These are phyloP conservation scores for Euphydryas editha DNA, from an alignment of 2,888 invertebrate genomes.

Conservation along the genomic window DNA sequence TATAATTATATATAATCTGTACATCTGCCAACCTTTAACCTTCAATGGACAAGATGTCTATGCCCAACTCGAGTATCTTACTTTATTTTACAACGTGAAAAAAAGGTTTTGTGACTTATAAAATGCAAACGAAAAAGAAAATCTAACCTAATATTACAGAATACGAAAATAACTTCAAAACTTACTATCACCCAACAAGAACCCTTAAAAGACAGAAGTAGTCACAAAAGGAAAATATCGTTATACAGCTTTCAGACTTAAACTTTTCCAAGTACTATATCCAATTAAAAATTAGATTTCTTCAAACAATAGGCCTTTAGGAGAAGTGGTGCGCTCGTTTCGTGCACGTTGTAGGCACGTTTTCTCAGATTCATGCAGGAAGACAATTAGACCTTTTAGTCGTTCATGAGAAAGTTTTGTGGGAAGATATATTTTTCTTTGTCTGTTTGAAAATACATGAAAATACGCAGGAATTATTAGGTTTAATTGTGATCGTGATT, in stretches of 20 bases:
- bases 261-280: conserved; percentile 45
- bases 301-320: conserved; percentile 61
- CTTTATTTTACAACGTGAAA: no score
- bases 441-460: not conserved
- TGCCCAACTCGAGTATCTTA: no score
- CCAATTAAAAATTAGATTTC: conserved; percentile 73
- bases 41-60: no score
- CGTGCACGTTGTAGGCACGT: conserved; percentile 61
- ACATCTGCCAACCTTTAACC: no score
- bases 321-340: conserved; percentile 59
- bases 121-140: not conserved
- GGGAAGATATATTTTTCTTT: conserved; percentile 51
- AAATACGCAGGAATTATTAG: not conserved
- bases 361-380: conserved; percentile 69
- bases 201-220: conserved; percentile 19
- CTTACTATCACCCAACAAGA: conserved; percentile 5
- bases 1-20: no score
- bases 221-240: conserved; percentile 28
- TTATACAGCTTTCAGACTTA: conserved; percentile 24
- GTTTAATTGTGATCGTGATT: no score
- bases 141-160: not conserved
- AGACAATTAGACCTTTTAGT: conserved; percentile 80
- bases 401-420: conserved; percentile 69
- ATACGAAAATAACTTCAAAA: not conserved
- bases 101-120: no score